Conservation (phyloP, 2,797 vertebrate species). For the Arnoldichthys spilopterus region DNA sequence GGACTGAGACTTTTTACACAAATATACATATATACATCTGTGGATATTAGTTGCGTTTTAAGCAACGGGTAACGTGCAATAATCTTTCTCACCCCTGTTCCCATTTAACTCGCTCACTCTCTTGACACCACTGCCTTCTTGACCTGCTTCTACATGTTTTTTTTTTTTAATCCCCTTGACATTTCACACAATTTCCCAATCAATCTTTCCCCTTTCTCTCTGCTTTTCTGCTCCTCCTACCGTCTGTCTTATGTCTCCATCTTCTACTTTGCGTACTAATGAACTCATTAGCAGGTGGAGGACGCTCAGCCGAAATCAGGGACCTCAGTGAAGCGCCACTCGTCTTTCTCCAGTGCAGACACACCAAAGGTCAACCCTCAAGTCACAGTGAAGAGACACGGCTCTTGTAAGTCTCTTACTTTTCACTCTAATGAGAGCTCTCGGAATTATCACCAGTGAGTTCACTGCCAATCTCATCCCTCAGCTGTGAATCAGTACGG, state of each 20-base stretch:
- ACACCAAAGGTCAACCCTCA: conserved; percentile 85
- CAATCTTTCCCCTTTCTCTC: background rate
- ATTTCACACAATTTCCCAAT: background rate
- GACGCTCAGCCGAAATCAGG: conserved; percentile 72
- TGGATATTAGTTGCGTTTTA: too few relatives aligned
- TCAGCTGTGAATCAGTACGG: conserved; percentile 90
- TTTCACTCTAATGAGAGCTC: background rate
- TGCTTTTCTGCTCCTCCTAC: background rate
- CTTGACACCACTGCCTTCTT: background rate
- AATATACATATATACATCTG: too few relatives aligned
- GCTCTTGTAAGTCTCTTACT: conserved; percentile 84
- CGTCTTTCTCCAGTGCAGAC: conserved; percentile 92
- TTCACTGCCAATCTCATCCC: background rate
- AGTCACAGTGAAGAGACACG: conserved; percentile 89
- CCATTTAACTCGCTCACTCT: background rate
- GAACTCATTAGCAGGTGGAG: conserved; percentile 64
- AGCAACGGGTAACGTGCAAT: too few relatives aligned
- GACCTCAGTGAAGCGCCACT: conserved; percentile 86
- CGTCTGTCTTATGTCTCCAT: background rate
- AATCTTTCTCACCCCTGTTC: background rate
- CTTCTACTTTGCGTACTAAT: background rate
- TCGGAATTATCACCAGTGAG: background rate
- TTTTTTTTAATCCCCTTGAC: background rate
- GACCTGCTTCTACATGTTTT: too few relatives aligned
- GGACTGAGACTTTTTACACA: too few relatives aligned